Conservation (phyloP, 2,888 invertebrate genomes). For the Boloria euphrosyne region DNA sequence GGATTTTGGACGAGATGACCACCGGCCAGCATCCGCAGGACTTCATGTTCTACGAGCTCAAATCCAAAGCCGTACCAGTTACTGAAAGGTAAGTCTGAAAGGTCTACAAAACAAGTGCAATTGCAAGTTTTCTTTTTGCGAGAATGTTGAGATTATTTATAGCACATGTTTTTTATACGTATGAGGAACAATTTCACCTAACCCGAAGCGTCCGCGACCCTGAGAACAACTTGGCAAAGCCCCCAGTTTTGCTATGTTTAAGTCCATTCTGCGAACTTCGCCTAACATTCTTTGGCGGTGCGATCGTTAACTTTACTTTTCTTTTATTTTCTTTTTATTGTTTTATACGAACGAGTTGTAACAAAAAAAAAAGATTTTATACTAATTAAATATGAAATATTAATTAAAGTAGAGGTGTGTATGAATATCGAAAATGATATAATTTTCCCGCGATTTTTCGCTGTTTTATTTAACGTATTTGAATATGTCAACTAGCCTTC, state of each 20-base stretch:
- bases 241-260: conserved; percentile 69
- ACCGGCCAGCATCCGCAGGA: conserved; percentile 81
- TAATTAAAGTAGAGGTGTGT: no score
- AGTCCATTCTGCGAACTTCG: conserved; percentile 52
- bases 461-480: no score
- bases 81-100: conserved; percentile 84
- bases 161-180: conserved; percentile 57
- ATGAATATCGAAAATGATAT: no score
- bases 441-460: no score
- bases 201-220: conserved; percentile 66
- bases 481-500: no score
- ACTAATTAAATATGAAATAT: no score
- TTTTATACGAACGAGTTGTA: no score
- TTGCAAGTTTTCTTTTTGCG: conserved; percentile 34
- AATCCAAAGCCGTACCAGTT: conserved; percentile 82
- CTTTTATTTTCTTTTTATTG: no score
- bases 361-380: no score
- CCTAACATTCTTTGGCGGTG: conserved; percentile 35
- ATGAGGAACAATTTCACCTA: conserved; percentile 77
- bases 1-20: conserved; percentile 80
- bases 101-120: conserved; percentile 32
- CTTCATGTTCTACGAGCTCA: conserved; percentile 84
- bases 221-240: conserved; percentile 77
- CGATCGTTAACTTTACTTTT: conserved; percentile 27
- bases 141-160: conserved; percentile 68